Evolutionary conservation across 1,140 invertebrate genomes (phyloP).

Genomic region (Bombyx mori): DNA sequence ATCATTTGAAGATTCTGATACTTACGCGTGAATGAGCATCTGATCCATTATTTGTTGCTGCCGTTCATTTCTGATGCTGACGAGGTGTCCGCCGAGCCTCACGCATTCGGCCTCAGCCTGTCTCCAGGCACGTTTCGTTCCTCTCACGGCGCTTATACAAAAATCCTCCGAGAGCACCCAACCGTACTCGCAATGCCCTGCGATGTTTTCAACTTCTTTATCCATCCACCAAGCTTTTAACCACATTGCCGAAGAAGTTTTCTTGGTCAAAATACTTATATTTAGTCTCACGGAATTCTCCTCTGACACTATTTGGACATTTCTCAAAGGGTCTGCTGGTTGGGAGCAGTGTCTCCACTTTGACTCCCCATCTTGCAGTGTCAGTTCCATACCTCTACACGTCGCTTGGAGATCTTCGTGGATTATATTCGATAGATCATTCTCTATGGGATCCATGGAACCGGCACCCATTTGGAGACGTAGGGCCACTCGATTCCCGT

Average conservation of each 20-base stretch:
- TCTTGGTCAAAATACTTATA: constrained; percentile 47
- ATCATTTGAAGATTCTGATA: constrained; percentile 4
- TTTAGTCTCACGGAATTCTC: constrained; percentile 70
- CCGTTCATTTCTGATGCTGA: constrained; percentile 73
- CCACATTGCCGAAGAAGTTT: constrained; percentile 55
- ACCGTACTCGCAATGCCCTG: constrained; percentile 75
- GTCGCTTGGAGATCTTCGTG: constrained; percentile 41
- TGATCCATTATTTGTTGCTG: constrained; percentile 75
- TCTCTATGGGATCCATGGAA: constrained; percentile 25
- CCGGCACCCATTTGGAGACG: constrained; percentile 70
- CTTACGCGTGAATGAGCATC: constrained; percentile 74
- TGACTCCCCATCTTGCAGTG: constrained; percentile 69
- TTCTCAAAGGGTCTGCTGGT: constrained; percentile 66
- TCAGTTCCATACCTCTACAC: constrained; percentile 70
- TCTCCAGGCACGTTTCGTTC: constrained; percentile 72
- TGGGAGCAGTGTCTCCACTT: constrained; percentile 73
- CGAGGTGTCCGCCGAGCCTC: constrained; percentile 75
- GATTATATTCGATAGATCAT: constrained; percentile 43
- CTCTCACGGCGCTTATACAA: constrained; percentile 75
- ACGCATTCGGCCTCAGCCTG: constrained; percentile 77
- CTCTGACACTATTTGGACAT: constrained; percentile 72
- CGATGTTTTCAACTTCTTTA: constrained; percentile 69
- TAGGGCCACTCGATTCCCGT: constrained; percentile 74
- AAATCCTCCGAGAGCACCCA: constrained; percentile 74
- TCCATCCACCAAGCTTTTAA: constrained; percentile 70